Conservation (phyloP, 2,113 vertebrate species). For the Odocoileus virginianus region DNA sequence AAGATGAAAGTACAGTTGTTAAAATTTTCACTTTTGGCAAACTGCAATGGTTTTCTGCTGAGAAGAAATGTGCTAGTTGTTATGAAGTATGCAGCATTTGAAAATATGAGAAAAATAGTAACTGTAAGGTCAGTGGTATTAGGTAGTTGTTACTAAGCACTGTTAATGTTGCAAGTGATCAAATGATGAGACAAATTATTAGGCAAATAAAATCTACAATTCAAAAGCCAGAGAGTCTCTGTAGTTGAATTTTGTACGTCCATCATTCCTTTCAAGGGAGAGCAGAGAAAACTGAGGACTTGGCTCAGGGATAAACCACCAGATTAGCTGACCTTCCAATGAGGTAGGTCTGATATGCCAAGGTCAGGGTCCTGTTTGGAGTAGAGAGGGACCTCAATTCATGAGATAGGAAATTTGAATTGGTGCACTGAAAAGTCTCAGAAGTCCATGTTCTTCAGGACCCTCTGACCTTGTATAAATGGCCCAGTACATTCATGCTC, state of each 20-base stretch:
- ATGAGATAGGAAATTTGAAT: not conserved
- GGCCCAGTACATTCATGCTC: not conserved
- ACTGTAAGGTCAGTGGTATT: not conserved
- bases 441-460: not conserved
- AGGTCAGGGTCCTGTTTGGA: not conserved
- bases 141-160: not conserved
- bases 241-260: not conserved
- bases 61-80: not conserved
- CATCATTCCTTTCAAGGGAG: not conserved
- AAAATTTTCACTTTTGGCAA: not conserved
- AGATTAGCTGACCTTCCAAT: not conserved
- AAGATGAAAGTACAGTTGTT: not conserved
- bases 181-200: not conserved
- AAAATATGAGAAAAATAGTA: not conserved
- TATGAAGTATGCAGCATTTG: not conserved
- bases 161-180: not conserved
- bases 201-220: not conserved
- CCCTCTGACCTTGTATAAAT: not conserved
- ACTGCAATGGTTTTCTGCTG: not conserved
- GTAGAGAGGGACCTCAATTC: not conserved
- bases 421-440: not conserved
- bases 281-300: not conserved
- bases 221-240: not conserved
- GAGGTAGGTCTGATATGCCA: not conserved
- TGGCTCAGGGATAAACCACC: not conserved